Evolutionary conservation across 2,888 invertebrate species (phyloP).

Genomic region (Mechanitis messenoides): DNA sequence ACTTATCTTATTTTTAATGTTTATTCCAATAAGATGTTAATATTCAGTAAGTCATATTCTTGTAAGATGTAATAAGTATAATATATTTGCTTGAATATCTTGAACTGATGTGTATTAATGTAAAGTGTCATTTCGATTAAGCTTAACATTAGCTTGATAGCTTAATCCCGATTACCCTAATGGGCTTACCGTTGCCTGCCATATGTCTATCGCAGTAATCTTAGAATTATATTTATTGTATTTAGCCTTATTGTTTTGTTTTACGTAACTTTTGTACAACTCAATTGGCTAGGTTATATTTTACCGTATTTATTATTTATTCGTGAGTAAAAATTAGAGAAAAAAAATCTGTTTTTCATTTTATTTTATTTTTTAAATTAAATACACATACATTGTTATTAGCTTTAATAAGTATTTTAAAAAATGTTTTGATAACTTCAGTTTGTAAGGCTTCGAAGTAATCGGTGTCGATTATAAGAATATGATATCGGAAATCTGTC

Average conservation of each 20-base stretch:
- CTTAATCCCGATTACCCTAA: conserved; percentile 22
- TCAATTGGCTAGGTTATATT: no score
- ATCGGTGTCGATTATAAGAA: conserved; percentile 64
- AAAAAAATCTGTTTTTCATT: no score
- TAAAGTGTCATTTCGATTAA: conserved; percentile 25
- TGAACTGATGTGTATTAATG: conserved; percentile 21
- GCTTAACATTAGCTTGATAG: conserved; percentile 24
- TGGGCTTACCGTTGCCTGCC: conserved; percentile 16
- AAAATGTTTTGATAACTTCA: conserved; percentile 4
- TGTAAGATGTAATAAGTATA: not conserved
- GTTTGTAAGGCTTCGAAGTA: conserved; percentile 57
- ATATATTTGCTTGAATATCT: not conserved
- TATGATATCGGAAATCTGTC: conserved; percentile 73
- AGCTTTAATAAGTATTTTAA: not conserved
- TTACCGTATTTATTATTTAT: no score
- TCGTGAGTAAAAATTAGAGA: no score
- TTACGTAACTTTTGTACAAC: no score
- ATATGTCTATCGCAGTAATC: conserved; percentile 9
- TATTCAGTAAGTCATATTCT: no score
- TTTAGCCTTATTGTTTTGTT: not conserved
- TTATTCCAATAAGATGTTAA: no score
- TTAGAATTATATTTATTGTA: conserved; percentile 1
- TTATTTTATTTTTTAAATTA: no score
- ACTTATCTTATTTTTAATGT: no score
- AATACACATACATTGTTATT: not conserved